Evolutionary conservation across 2,113 vertebrate species (phyloP).

Genomic region (Cisticola juncidis): DNA sequence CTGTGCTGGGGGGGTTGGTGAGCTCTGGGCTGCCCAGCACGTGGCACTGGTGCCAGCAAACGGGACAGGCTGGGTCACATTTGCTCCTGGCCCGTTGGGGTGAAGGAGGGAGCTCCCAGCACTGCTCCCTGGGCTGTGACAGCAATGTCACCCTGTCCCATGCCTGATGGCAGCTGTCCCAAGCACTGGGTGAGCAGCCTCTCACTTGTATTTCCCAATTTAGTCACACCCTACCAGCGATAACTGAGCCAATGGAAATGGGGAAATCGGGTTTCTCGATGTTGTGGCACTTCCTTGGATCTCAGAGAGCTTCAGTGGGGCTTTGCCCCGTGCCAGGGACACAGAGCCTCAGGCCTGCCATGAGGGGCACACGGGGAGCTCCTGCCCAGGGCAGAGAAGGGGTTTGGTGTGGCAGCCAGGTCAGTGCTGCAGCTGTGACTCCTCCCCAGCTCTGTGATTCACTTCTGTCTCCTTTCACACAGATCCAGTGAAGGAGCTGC

Average conservation of each 20-base stretch:
- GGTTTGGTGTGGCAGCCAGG: not conserved
- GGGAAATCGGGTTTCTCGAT: not conserved
- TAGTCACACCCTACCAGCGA: not conserved
- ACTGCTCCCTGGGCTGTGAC: not conserved
- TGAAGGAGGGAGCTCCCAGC: not conserved
- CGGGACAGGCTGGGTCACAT: fast-evolving
- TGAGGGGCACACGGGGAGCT: not conserved
- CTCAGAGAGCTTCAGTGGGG: fast-evolving
- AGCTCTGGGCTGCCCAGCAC: not conserved
- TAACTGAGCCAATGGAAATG: not conserved
- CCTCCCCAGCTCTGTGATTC: not conserved
- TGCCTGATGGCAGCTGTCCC: not conserved
- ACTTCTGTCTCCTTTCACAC: not conserved
- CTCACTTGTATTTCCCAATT: not conserved
- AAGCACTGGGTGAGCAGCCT: not conserved
- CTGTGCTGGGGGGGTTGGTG: fast-evolving
- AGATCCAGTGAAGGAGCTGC: not conserved
- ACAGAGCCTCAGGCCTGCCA: fast-evolving
- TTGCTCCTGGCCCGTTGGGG: fast-evolving
- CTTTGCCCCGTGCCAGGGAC: fast-evolving
- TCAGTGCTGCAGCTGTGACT: not conserved
- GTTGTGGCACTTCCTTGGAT: not conserved
- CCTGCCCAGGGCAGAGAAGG: not conserved
- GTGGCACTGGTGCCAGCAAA: not conserved
- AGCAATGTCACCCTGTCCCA: not conserved